phyloP scores from a whole-genome alignment of 2,113 vertebrate genomes.

The Brachyhypopomus occidentalis region DNA sequence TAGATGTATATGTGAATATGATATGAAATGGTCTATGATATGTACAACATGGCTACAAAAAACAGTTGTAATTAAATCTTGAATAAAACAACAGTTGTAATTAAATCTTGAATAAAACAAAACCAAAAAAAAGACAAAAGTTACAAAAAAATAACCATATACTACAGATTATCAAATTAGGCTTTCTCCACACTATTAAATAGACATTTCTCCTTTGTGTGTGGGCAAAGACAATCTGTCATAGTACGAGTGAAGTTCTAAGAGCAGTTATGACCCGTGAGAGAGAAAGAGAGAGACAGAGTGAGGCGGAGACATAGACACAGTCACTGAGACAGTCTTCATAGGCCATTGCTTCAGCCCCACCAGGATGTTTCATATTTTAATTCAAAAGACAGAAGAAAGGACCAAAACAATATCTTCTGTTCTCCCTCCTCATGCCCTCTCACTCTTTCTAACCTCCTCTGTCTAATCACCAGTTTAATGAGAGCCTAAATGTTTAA shows the following conservation, averaged over 20 bases:
- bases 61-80: too few species aligned
- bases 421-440: slow-evolving; percentile 5
- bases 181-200: background rate
- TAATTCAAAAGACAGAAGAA: slow-evolving; percentile 28
- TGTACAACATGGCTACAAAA: too few species aligned
- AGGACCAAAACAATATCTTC: slow-evolving; percentile 23
- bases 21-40: too few species aligned
- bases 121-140: too few species aligned
- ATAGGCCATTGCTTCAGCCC: slow-evolving; percentile 9
- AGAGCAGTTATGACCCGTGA: background rate
- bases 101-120: too few species aligned
- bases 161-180: too few species aligned
- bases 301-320: background rate
- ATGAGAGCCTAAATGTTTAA: slow-evolving; percentile 53
- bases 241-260: background rate
- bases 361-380: slow-evolving; percentile 22
- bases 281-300: slow-evolving; percentile 5
- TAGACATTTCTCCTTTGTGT: background rate
- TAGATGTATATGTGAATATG: too few species aligned
- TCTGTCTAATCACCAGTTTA: slow-evolving; percentile 38
- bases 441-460: slow-evolving; percentile 17
- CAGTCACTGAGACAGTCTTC: background rate
- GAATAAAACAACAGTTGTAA: too few species aligned
- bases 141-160: too few species aligned
- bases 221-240: background rate